Conservation (phyloP, 2,797 vertebrate species). For the Liasis olivaceus region DNA sequence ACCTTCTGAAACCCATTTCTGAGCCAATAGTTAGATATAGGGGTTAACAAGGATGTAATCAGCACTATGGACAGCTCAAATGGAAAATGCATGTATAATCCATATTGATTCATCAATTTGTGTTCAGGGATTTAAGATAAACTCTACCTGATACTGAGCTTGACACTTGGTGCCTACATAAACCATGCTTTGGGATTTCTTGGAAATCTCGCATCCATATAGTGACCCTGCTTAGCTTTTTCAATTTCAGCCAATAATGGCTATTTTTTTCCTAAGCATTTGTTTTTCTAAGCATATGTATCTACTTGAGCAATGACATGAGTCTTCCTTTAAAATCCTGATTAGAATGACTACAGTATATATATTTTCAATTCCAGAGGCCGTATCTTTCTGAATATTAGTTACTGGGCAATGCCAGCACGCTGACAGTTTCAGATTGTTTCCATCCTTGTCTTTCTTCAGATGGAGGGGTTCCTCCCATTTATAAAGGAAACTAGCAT, state of each 20-base stretch:
- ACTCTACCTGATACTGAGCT: neutral
- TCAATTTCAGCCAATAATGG: too few relatives aligned
- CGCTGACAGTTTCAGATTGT: neutral
- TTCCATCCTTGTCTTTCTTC: neutral
- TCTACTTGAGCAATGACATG: too few relatives aligned
- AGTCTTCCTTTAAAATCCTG: too few relatives aligned
- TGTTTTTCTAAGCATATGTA: too few relatives aligned
- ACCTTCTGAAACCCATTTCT: neutral
- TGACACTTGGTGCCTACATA: neutral
- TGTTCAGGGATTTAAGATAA: neutral
- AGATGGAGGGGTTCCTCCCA: neutral
- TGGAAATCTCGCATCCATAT: neutral
- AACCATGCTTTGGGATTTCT: neutral
- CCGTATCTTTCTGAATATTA: too few relatives aligned
- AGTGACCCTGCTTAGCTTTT: neutral
- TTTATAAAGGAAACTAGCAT: neutral
- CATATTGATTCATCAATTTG: neutral
- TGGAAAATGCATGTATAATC: neutral
- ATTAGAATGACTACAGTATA: too few relatives aligned
- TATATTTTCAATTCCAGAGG: too few relatives aligned
- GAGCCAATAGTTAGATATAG: neutral
- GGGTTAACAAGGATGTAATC: neutral
- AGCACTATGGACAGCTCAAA: constrained; percentile 19
- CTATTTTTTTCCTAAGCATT: too few relatives aligned
- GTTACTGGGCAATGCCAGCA: too few relatives aligned